Evolutionary conservation across 2,797 vertebrate species (phyloP).

Genomic region (Amazonetta brasiliensis): DNA sequence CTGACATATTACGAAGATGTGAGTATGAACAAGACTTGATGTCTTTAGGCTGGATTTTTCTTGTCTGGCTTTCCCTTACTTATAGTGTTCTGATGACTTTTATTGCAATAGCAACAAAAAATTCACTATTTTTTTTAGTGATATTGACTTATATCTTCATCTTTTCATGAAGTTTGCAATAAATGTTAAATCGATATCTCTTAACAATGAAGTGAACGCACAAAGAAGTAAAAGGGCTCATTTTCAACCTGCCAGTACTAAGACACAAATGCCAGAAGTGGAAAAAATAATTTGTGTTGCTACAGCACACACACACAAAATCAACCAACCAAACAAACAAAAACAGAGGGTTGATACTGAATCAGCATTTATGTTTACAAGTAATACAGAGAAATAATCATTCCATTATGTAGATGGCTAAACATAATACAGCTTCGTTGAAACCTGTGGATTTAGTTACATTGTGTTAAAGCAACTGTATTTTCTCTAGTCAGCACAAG

Average conservation of each 20-base stretch:
- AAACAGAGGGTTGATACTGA: neutral
- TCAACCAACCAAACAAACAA: neutral
- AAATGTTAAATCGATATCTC: neutral
- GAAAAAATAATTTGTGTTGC: neutral
- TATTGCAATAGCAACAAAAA: neutral
- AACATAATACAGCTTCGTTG: neutral
- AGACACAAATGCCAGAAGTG: neutral
- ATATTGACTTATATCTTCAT: neutral
- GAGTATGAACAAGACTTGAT: neutral
- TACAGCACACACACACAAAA: neutral
- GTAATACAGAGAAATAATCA: neutral
- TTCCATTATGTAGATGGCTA: neutral
- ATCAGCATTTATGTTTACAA: neutral
- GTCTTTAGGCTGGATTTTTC: neutral
- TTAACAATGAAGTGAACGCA: neutral
- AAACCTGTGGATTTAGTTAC: neutral
- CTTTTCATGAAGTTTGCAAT: neutral
- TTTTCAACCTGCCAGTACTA: neutral
- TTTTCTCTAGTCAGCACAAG: neutral
- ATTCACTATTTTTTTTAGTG: constrained; percentile 2
- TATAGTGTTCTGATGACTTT: neutral
- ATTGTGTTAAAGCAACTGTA: neutral
- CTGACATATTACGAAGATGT: neutral
- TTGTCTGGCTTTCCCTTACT: neutral
- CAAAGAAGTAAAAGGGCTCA: neutral